Conservation (phyloP, 1,140 invertebrate genomes). For the Galleria mellonella region DNA sequence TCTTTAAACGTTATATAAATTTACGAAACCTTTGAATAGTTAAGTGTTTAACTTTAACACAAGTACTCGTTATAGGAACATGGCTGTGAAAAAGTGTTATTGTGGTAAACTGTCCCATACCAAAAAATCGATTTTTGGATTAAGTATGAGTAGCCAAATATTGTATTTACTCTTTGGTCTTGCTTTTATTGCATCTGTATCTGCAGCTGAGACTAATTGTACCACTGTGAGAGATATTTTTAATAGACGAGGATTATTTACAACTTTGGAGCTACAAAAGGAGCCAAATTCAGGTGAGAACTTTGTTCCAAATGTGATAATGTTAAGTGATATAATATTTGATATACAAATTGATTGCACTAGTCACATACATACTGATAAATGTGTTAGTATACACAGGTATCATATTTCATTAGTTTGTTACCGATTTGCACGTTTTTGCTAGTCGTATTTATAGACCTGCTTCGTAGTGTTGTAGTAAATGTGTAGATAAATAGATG, state of each 20-base stretch:
- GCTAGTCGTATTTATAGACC: too few species aligned
- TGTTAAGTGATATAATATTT: slow-evolving; percentile 20
- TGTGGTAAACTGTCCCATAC: slow-evolving; percentile 66
- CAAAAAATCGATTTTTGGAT: slow-evolving; percentile 72
- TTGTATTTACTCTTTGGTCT: slow-evolving; percentile 56
- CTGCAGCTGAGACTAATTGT: slow-evolving; percentile 51
- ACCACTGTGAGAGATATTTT: slow-evolving; percentile 58
- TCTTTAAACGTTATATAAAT: slow-evolving; percentile 38
- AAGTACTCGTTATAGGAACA: slow-evolving; percentile 32
- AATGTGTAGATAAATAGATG: too few species aligned
- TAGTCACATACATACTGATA: neutral
- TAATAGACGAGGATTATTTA: slow-evolving; percentile 60
- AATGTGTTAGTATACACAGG: neutral
- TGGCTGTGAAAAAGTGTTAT: slow-evolving; percentile 68
- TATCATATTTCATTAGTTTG: too few species aligned
- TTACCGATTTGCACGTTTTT: too few species aligned
- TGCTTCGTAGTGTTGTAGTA: too few species aligned
- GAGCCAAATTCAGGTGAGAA: slow-evolving; percentile 66
- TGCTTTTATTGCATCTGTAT: slow-evolving; percentile 40
- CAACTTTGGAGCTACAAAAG: slow-evolving; percentile 48
- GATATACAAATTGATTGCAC: slow-evolving; percentile 1
- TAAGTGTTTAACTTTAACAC: slow-evolving; percentile 27
- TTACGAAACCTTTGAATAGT: slow-evolving; percentile 31
- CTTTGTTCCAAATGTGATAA: slow-evolving; percentile 43
- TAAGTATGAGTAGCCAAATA: slow-evolving; percentile 59